These are phyloP conservation scores for Troilus luridus DNA, from an alignment of 2,888 invertebrate species.

Conservation along the genomic window DNA sequence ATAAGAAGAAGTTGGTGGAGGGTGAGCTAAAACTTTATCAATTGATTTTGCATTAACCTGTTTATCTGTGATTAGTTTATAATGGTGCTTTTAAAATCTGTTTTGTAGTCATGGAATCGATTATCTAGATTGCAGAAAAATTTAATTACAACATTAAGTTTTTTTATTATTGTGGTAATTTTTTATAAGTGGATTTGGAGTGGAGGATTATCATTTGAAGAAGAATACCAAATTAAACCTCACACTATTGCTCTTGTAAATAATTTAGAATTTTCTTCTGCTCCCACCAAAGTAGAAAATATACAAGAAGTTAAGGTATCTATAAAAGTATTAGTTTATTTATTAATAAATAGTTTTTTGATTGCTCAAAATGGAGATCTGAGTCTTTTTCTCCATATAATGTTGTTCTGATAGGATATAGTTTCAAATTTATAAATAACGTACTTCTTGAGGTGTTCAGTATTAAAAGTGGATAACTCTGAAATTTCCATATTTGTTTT, in stretches of 20 bases:
- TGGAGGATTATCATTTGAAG: slow-evolving; percentile 66
- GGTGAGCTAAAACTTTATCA: slow-evolving; percentile 67
- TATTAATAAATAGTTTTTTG: no score
- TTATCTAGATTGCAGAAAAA: slow-evolving; percentile 87
- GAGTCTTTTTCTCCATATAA: no score
- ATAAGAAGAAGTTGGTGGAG: slow-evolving; percentile 69
- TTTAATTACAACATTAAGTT: slow-evolving; percentile 77
- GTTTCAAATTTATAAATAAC: no score
- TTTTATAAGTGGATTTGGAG: slow-evolving; percentile 71
- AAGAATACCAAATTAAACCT: slow-evolving; percentile 37
- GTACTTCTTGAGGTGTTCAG: no score
- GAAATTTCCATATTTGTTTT: no score
- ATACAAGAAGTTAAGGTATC: slow-evolving; percentile 19
- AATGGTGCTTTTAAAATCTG: neutral
- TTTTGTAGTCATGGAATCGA: slow-evolving; percentile 87
- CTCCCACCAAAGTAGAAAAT: neutral
- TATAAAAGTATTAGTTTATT: neutral
- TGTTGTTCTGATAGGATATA: no score
- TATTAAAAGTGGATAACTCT: no score
- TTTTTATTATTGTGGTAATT: slow-evolving; percentile 75
- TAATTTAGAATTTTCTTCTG: neutral
- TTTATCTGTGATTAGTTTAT: neutral
- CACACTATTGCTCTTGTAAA: slow-evolving; percentile 67
- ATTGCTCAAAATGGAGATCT: no score
- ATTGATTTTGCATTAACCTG: neutral